phyloP scores from a whole-genome alignment of 2,888 invertebrate species.

The Latrodectus elegans region DNA sequence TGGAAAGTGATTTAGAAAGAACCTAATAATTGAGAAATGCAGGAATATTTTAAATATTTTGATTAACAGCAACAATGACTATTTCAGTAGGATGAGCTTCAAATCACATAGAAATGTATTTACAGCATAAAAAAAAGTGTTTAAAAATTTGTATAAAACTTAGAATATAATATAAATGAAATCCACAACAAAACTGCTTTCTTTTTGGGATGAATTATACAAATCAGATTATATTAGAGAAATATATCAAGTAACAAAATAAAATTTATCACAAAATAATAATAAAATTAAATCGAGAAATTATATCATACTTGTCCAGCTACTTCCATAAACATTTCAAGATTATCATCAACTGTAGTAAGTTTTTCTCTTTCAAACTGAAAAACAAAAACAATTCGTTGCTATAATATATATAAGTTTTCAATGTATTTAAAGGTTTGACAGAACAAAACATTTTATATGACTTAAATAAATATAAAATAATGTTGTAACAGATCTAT shows the following conservation, averaged over 20 bases:
- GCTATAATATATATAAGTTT: no score
- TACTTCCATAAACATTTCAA: conserved; percentile 85
- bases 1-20: no score
- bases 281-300: conserved; percentile 1
- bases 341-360: conserved; percentile 85
- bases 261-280: neutral
- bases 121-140: no score
- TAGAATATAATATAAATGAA: neutral
- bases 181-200: neutral
- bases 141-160: neutral
- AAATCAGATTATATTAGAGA: neutral
- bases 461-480: no score
- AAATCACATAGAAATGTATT: no score
- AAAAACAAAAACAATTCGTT: conserved; percentile 6
- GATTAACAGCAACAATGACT: no score
- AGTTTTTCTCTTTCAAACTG: conserved; percentile 82
- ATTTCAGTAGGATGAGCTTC: no score
- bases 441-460: no score
- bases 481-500: no score
- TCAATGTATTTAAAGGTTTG: no score
- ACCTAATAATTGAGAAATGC: no score
- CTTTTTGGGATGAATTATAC: neutral
- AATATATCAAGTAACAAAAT: neutral
- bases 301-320: conserved; percentile 78
- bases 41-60: no score